Percentiles rank a stretch among this genome's conserved stretches.
These are phyloP conservation scores for Cynocephalus volans DNA, from an alignment of 2,113 vertebrate genomes.

Conservation along the genomic window DNA sequence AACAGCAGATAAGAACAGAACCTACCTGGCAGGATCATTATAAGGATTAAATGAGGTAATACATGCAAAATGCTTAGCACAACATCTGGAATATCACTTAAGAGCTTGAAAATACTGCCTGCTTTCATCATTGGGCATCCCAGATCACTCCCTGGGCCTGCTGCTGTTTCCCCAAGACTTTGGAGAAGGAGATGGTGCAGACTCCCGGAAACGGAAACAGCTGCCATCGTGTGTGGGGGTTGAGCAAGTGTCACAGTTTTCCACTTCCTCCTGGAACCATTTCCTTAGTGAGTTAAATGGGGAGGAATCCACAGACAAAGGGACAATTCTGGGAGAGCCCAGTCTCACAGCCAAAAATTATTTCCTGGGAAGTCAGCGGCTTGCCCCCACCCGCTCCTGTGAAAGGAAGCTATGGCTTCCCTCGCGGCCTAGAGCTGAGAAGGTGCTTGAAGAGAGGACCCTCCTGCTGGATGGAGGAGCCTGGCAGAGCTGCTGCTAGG, in stretches of 20 bases:
- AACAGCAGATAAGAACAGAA: background rate
- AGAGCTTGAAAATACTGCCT: background rate
- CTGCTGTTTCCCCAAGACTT: background rate
- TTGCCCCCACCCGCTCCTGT: background rate
- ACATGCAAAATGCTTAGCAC: background rate
- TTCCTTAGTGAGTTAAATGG: constrained; percentile 79
- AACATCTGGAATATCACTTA: constrained; percentile 40
- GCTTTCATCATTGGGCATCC: background rate
- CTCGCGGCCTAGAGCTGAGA: constrained; percentile 10
- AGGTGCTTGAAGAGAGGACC: background rate
- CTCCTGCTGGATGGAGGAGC: background rate
- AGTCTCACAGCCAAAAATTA: background rate
- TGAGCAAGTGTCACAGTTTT: constrained; percentile 71
- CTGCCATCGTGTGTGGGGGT: constrained; percentile 56
- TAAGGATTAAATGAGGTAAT: constrained; percentile 36
- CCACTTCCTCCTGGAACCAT: constrained; percentile 81
- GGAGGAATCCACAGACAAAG: constrained; percentile 83
- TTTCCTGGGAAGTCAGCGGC: constrained; percentile 69
- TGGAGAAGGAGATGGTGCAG: background rate
- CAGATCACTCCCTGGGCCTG: background rate
- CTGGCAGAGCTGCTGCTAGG: background rate
- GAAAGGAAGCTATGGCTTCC: constrained; percentile 16
- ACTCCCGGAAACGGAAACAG: constrained; percentile 44
- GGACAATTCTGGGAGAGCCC: constrained; percentile 88
- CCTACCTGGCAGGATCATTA: background rate